Percentiles rank a stretch among this genome's conserved stretches.
Evolutionary conservation across 2,888 invertebrate genomes (phyloP).

Genomic region (Seira ritae): DNA sequence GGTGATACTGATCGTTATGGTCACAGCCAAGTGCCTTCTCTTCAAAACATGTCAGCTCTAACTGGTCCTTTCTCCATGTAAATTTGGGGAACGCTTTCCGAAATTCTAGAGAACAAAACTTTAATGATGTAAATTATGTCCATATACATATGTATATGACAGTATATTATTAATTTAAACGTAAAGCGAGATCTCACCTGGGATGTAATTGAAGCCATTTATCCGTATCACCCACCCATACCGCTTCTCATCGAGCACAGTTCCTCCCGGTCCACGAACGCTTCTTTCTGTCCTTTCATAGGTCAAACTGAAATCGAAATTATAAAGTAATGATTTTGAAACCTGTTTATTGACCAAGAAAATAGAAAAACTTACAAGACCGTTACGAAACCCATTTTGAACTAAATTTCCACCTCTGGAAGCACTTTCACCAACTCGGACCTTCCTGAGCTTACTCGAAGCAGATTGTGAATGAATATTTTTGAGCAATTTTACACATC

Average conservation of each 20-base stretch:
- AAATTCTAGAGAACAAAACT: slow-evolving; percentile 38
- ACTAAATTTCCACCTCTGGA: too few relatives aligned
- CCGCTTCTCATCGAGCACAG: slow-evolving; percentile 27
- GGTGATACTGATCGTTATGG: slow-evolving; percentile 49
- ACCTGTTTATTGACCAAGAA: neutral
- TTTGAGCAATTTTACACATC: neutral
- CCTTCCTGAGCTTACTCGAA: too few relatives aligned
- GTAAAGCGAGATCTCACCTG: too few relatives aligned
- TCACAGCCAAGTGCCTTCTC: slow-evolving; percentile 39
- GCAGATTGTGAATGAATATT: neutral
- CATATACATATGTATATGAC: too few relatives aligned
- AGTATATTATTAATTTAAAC: too few relatives aligned
- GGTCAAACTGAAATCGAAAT: slow-evolving; percentile 34
- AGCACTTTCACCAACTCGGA: neutral
- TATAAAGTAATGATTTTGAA: neutral
- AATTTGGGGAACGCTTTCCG: slow-evolving; percentile 54
- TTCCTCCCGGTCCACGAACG: slow-evolving; percentile 33
- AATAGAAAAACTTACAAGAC: slow-evolving; percentile 41
- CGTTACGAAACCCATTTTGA: slow-evolving; percentile 55
- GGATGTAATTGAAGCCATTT: slow-evolving; percentile 47
- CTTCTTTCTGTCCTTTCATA: slow-evolving; percentile 47
- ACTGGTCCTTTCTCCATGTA: slow-evolving; percentile 40
- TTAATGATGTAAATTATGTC: too few relatives aligned
- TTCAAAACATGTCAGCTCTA: slow-evolving; percentile 53
- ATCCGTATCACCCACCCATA: slow-evolving; percentile 54